These are phyloP conservation scores for Eulithis testata DNA, from an alignment of 2,888 invertebrate genomes.

Conservation along the genomic window DNA sequence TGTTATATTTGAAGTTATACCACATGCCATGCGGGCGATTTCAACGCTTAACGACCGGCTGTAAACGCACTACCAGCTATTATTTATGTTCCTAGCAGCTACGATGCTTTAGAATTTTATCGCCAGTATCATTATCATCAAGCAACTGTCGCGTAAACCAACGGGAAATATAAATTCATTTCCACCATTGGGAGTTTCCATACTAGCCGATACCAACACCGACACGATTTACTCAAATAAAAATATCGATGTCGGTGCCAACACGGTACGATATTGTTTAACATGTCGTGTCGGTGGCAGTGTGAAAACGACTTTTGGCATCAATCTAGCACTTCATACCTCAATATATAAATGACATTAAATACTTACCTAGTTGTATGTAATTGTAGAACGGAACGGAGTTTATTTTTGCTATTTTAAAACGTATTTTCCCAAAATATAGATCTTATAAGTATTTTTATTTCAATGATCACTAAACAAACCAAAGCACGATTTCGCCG, in stretches of 20 bases:
- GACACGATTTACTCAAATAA: too few species aligned
- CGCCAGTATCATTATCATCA: slow-evolving; percentile 40
- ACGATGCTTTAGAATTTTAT: slow-evolving; percentile 39
- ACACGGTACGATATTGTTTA: too few species aligned
- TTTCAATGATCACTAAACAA: slow-evolving; percentile 48
- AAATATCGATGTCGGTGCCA: too few species aligned
- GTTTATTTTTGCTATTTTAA: slow-evolving; percentile 6
- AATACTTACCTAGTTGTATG: too few species aligned
- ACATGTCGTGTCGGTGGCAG: too few species aligned
- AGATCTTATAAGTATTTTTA: slow-evolving; percentile 26
- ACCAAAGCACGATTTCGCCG: slow-evolving; percentile 50
- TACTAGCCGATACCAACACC: too few species aligned
- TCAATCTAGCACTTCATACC: too few species aligned
- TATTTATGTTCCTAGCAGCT: slow-evolving; percentile 41
- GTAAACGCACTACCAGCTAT: slow-evolving; percentile 39
- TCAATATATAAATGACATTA: too few species aligned
- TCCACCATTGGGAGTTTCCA: not conserved
- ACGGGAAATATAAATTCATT: slow-evolving; percentile 25
- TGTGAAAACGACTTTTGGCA: too few species aligned
- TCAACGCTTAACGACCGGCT: slow-evolving; percentile 41
- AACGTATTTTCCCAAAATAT: slow-evolving; percentile 14
- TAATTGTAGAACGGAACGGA: too few species aligned
- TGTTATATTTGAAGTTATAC: slow-evolving; percentile 30
- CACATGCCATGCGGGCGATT: slow-evolving; percentile 39
- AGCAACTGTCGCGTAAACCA: slow-evolving; percentile 35